A percentile compares a stretch with the other conserved stretches of the same genome.
Evolutionary conservation across 2,797 vertebrate genomes (phyloP).

Genomic region (Liasis olivaceus): DNA sequence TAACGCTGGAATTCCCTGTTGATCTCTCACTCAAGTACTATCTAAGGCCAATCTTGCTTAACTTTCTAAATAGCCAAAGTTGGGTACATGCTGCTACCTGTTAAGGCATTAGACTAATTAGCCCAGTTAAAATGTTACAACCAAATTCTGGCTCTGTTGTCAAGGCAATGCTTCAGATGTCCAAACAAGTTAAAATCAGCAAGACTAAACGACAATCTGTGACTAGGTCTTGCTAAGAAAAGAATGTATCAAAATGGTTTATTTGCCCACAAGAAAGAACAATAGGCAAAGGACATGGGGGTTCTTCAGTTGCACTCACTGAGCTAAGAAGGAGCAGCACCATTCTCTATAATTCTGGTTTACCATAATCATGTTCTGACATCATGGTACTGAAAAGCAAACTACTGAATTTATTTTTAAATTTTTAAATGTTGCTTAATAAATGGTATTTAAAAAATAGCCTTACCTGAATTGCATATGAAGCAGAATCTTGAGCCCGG

Average conservation of each 20-base stretch:
- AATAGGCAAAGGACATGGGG: background rate
- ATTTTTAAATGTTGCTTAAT: background rate
- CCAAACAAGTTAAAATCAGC: background rate
- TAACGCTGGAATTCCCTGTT: background rate
- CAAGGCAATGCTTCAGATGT: background rate
- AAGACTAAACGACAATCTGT: background rate
- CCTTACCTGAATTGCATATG: conserved; percentile 94
- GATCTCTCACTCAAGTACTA: background rate
- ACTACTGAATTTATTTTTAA: background rate
- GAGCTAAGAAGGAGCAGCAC: background rate
- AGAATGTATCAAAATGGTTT: background rate
- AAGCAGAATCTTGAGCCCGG: conserved; percentile 95
- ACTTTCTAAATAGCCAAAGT: background rate
- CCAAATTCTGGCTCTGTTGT: background rate
- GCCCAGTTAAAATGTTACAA: background rate
- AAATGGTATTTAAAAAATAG: background rate
- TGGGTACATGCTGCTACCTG: background rate
- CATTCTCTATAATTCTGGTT: background rate
- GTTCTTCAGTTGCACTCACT: background rate
- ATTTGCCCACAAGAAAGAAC: background rate
- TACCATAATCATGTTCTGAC: background rate
- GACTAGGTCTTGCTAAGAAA: background rate
- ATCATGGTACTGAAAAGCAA: background rate
- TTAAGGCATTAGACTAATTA: background rate
- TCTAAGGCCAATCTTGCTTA: background rate